These are phyloP conservation scores for Hybognathus amarus DNA, from an alignment of 2,797 vertebrate species.

Conservation along the genomic window DNA sequence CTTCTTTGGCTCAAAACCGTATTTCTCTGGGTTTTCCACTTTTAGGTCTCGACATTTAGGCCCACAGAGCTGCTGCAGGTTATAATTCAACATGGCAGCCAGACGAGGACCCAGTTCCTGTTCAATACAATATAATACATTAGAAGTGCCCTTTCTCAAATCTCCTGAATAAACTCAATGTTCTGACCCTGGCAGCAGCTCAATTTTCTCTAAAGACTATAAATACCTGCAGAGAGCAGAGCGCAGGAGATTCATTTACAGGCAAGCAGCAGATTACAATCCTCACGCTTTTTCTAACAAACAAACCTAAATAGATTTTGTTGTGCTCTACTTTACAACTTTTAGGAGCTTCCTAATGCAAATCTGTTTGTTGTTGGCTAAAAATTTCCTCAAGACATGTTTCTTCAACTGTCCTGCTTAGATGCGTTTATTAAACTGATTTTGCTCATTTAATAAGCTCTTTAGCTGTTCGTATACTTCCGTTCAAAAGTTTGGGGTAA, in stretches of 20 bases:
- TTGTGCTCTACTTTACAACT: neutral
- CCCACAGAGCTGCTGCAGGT: slow-evolving; percentile 96
- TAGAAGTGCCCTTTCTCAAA: neutral
- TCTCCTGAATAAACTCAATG: slow-evolving; percentile 45
- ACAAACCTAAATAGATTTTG: neutral
- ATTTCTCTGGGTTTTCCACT: slow-evolving; percentile 98
- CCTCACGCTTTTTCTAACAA: slow-evolving; percentile 25
- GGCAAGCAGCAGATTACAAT: slow-evolving; percentile 35
- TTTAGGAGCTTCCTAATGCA: neutral
- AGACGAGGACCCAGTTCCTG: slow-evolving; percentile 96
- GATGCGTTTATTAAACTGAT: neutral
- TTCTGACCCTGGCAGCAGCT: slow-evolving; percentile 36
- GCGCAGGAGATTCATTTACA: slow-evolving; percentile 46
- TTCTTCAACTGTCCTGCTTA: neutral
- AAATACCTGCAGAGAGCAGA: slow-evolving; percentile 53
- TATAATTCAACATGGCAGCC: slow-evolving; percentile 99
- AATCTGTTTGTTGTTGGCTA: neutral
- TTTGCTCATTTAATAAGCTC: neutral
- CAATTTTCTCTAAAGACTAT: slow-evolving; percentile 54
- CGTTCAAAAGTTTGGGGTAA: neutral
- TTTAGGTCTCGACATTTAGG: slow-evolving; percentile 98
- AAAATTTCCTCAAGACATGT: neutral
- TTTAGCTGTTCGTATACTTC: neutral
- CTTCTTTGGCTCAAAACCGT: slow-evolving; percentile 99
- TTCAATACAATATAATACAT: slow-evolving; percentile 18